phyloP scores from a whole-genome alignment of 2,888 invertebrate species.

The Megaustenia siamemsis region DNA sequence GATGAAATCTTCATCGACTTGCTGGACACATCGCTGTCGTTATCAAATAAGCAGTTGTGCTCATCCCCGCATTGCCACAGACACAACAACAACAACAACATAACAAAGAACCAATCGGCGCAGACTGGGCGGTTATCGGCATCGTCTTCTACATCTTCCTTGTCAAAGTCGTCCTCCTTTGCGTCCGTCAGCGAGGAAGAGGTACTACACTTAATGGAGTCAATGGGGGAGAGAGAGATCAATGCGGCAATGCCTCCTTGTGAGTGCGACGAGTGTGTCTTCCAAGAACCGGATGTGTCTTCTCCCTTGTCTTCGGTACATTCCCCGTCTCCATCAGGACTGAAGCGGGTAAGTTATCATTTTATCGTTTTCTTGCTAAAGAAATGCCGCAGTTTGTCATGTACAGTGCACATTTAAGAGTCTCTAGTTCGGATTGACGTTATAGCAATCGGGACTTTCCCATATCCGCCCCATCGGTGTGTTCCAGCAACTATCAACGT shows the following conservation, averaged over 20 bases:
- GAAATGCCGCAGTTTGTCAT: no score
- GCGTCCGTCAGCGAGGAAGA: slow-evolving; percentile 57
- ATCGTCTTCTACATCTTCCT: slow-evolving; percentile 37
- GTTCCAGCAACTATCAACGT: no score
- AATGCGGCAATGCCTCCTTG: slow-evolving; percentile 52
- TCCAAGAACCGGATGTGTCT: slow-evolving; percentile 37
- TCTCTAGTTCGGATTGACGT: no score
- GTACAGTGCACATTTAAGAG: no score
- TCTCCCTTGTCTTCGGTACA: no score
- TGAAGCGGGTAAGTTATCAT: slow-evolving; percentile 53
- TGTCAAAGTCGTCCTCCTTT: slow-evolving; percentile 38
- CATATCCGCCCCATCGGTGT: no score
- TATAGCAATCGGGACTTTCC: no score
- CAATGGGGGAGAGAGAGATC: slow-evolving; percentile 50
- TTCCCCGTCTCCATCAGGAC: not conserved
- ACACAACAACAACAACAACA: slow-evolving; percentile 25
- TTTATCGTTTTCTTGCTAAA: no score
- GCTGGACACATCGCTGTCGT: not conserved
- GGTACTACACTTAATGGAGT: slow-evolving; percentile 55
- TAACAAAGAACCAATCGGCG: no score
- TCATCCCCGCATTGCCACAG: not conserved
- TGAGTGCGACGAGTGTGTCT: slow-evolving; percentile 55
- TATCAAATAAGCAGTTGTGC: not conserved
- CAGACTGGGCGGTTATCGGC: not conserved
- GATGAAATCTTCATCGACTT: slow-evolving; percentile 32